Evolutionary conservation across 2,888 invertebrate genomes (phyloP).

Genomic region (Tromatobia lineatoria): DNA sequence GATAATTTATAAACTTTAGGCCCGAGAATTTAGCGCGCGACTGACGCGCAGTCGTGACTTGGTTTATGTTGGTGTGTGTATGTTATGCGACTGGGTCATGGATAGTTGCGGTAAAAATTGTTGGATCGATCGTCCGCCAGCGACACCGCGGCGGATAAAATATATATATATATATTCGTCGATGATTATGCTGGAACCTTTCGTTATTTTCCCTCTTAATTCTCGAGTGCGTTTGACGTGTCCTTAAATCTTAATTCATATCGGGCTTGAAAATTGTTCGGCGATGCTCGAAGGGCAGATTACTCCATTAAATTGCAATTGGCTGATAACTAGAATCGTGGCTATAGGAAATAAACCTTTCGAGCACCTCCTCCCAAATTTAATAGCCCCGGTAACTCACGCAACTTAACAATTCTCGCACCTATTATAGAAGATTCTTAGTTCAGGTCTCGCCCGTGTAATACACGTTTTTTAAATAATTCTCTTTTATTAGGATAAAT

Average conservation of each 20-base stretch:
- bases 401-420: slow-evolving; percentile 30
- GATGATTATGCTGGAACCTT: slow-evolving; percentile 36
- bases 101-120: slow-evolving; percentile 15
- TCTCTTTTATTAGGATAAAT: slow-evolving; percentile 25
- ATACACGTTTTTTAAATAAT: slow-evolving; percentile 36
- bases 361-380: slow-evolving; percentile 24
- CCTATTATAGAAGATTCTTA: slow-evolving; percentile 31
- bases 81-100: slow-evolving; percentile 7
- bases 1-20: slow-evolving; percentile 49
- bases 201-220: slow-evolving; percentile 13
- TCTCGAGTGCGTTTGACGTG: slow-evolving; percentile 60
- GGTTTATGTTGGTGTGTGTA: background rate
- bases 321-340: background rate
- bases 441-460: slow-evolving; percentile 47
- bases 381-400: slow-evolving; percentile 23
- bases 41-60: background rate
- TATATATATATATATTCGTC: slow-evolving; percentile 20
- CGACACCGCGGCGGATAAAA: slow-evolving; percentile 41
- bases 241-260: slow-evolving; percentile 46
- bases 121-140: slow-evolving; percentile 15
- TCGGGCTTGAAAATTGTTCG: slow-evolving; percentile 4
- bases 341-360: background rate
- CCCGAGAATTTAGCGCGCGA: slow-evolving; percentile 14
- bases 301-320: background rate
- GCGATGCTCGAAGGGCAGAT: background rate